Base-by-base conservation (phyloP, 2,888 invertebrate genomes). In the Xanthia icteritia region DNA sequence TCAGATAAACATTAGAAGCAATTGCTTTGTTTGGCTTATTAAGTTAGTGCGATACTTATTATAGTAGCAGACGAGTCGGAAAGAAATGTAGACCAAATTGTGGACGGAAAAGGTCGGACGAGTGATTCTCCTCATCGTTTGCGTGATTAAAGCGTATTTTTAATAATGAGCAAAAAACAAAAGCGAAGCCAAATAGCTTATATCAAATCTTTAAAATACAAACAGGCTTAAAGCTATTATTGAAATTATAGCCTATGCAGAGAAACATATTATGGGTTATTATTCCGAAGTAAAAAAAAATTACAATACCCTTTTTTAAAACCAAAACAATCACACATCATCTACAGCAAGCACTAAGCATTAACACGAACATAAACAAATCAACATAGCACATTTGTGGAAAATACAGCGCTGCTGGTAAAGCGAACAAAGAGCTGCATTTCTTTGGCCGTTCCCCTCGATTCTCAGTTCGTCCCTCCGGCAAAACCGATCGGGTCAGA, bases 11-110 rank as follows among this genome's bases (percentile, higher is more conserved):
- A 77, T 77, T 84, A 86, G 76, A 83, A 81, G 79, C 88, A 88
- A 87, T 85, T 86, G 84, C 85, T 86, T 87, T 84, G 84, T 83
- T 89, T 84, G 78, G 74, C 82, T 86, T 80, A 86, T 87, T 81
- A 82, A 85, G 73, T 87, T 87, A 80, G 71, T 70, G 48, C 51
- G 74, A 75, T 85, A 82, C 68, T 56, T 81, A 71, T 69, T 65
- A 69, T 61, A 63, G 56, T 42, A 69, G 15, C 36, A 61, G 39
- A 63, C 51, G 66, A 74, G 42, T 66, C 58, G 31, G 45, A 39
- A 27, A 36, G 0, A 58, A 42, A 70, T 79, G 36, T 23, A 61
- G 65, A 56, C 39, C n/a, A 56, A 54, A 39, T 56, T 56, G 17
- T 36, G 61, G 5, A 42, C 54, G 15, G 17, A 17, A 31, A 31